These are phyloP conservation scores for Octopus sinensis DNA, from an alignment of 1,140 invertebrate species.

Conservation along the genomic window DNA sequence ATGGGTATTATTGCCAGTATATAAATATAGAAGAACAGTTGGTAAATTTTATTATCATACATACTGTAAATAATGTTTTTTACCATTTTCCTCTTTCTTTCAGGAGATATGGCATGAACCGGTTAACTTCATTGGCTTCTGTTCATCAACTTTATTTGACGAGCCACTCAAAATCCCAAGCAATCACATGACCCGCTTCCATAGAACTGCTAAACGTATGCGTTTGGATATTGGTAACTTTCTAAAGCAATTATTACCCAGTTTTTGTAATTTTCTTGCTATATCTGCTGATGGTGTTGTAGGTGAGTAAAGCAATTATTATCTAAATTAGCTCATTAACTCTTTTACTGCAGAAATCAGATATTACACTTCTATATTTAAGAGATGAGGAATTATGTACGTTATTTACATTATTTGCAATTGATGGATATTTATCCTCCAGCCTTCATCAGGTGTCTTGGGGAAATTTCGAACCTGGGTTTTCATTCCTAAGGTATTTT, in stretches of 20 bases:
- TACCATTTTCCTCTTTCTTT: background rate
- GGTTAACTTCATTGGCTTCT: conserved; percentile 24
- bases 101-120: conserved; percentile 28
- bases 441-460: too few species aligned
- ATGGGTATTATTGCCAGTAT: too few species aligned
- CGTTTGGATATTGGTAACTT: conserved; percentile 19
- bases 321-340: too few species aligned
- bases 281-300: conserved; percentile 30
- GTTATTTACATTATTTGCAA: too few species aligned
- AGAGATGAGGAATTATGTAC: too few species aligned
- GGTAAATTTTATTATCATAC: too few species aligned
- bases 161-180: conserved; percentile 22
- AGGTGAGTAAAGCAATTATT: conserved; percentile 19
- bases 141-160: conserved; percentile 25
- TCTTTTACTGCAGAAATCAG: too few species aligned
- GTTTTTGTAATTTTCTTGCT: conserved; percentile 24
- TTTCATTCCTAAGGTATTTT: too few species aligned
- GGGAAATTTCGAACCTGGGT: too few species aligned
- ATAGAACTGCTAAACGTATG: conserved; percentile 20
- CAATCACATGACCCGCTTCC: conserved; percentile 12
- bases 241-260: conserved; percentile 24
- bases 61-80: background rate
- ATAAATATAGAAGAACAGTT: too few species aligned
- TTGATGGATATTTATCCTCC: too few species aligned
- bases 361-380: too few species aligned